Conservation (phyloP, 1,140 invertebrate genomes). For the Aricia agestis region DNA sequence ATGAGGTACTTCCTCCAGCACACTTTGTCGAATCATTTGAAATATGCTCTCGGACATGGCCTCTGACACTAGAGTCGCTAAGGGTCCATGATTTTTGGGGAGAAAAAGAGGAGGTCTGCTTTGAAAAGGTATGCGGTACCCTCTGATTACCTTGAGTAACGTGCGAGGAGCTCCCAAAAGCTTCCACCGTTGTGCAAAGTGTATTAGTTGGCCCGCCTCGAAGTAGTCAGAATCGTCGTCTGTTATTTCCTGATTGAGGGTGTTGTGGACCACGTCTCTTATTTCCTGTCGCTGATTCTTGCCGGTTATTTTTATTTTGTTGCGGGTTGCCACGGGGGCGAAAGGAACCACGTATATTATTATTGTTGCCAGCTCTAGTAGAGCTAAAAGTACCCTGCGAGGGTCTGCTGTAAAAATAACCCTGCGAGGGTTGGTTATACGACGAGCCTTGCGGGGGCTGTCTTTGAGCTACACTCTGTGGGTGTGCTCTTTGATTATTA, state of each 20-base stretch:
- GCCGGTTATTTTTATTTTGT: constrained; percentile 5
- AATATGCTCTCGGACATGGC: constrained; percentile 18
- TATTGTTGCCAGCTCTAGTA: constrained; percentile 7
- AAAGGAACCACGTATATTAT: not conserved
- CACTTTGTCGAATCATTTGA: constrained; percentile 24
- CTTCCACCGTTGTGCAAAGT: constrained; percentile 19
- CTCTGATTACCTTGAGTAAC: constrained; percentile 19
- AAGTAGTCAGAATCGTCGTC: constrained; percentile 24
- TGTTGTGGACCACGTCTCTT: not conserved
- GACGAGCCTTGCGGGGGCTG: constrained; percentile 16
- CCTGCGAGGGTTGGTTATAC: constrained; percentile 10
- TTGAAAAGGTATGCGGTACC: constrained; percentile 24
- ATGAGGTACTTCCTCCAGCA: constrained; percentile 23
- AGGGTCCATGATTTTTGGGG: not conserved
- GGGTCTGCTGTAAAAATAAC: not conserved
- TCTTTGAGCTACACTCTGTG: not conserved
- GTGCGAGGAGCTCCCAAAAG: constrained; percentile 13
- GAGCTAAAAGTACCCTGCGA: not conserved
- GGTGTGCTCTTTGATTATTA: not conserved
- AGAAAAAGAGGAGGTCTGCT: constrained; percentile 18
- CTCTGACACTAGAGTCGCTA: constrained; percentile 11
- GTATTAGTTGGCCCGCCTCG: constrained; percentile 17
- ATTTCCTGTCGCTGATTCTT: constrained; percentile 12
- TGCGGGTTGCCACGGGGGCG: not conserved
- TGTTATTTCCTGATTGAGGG: not conserved